Evolutionary conservation across 2,888 invertebrate species (phyloP), one percentile per base, ranked within the genome.

Genomic region (Trisateles emortualis): DNA sequence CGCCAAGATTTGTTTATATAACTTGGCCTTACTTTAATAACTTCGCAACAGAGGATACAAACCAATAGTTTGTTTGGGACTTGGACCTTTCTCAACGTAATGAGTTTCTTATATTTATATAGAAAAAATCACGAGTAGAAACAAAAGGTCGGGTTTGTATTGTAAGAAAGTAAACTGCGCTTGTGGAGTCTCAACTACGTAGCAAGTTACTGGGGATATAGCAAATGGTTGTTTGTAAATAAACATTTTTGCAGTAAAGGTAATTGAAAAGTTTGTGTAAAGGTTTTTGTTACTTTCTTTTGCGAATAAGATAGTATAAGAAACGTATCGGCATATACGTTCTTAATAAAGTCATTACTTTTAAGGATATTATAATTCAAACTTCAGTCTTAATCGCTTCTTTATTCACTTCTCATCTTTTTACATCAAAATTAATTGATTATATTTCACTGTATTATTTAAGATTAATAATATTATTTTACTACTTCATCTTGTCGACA

Each of bases 71-170:
- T 47, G 49, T 47, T 35, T 4, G 42, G 35, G 35, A 22, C 33
- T 13, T 13, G 19, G 46, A 41, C 48, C 64, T 38, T 50, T 36
- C 22, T 30, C 11, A 3, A n/a, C 43, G 40, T 52, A 68, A 61
- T 68, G 54, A 65, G 65, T 50, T 68, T 30, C 52, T 54, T 54
- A 48, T 61, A 50, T 54, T 58, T 61, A 61, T 35, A 58, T 48
- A 43, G 14, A 38, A 52, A 64, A n/a, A 47, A 58, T 56, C 52
- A 26, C 8, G 32, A 30, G n/a, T 26, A 42, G 43, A 43, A 56
- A 13, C 32, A 13, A 64, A 49, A 46, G 52, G 36, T 57, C 26
- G 41, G 24, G 1, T 16, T 26, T 36, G 39, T 16, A 26, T 26
- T 26, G 26, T n/a, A n/a, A 35, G 44, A 44, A 47, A 64, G 2